Conservation (phyloP, 2,113 vertebrate species). For the Noturus placidus region DNA sequence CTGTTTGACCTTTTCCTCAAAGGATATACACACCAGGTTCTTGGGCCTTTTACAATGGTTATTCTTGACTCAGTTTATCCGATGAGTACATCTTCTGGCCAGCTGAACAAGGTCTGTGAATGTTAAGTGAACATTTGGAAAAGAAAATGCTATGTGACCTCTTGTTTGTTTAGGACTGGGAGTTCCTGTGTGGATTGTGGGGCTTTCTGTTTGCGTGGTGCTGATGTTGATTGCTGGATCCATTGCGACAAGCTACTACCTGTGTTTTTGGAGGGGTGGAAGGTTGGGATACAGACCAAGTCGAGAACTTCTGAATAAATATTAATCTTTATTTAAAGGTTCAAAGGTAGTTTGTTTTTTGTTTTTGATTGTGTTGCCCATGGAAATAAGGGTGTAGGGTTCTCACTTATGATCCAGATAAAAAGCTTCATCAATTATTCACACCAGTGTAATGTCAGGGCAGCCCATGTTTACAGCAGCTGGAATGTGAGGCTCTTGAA, state of each 20-base stretch:
- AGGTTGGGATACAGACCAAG: constrained; percentile 65
- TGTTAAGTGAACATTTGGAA: constrained; percentile 27
- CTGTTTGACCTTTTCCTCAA: not conserved
- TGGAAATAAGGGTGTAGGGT: not conserved
- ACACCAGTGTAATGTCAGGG: constrained; percentile 30
- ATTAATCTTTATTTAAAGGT: constrained; percentile 37
- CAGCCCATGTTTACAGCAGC: constrained; percentile 26
- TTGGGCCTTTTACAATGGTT: constrained; percentile 36
- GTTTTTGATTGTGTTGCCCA: no score
- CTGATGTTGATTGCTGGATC: constrained; percentile 53
- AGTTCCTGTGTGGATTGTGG: constrained; percentile 49
- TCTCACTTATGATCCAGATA: constrained; percentile 4
- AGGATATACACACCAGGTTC: not conserved
- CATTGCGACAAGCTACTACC: constrained; percentile 64
- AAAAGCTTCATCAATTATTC: constrained; percentile 30
- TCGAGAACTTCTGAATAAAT: constrained; percentile 44
- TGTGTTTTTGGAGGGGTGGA: constrained; percentile 73
- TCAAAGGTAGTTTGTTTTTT: not conserved
- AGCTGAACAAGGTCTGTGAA: constrained; percentile 1
- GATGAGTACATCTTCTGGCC: not conserved
- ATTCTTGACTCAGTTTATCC: not conserved
- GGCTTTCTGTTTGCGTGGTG: constrained; percentile 50
- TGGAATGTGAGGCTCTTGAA: constrained; percentile 27
- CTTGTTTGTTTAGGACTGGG: not conserved
- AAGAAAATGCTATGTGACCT: not conserved